A percentile compares a stretch with the other conserved stretches of the same genome.
phyloP scores from a whole-genome alignment of 2,797 vertebrate genomes.

The Austrolebias charrua region DNA sequence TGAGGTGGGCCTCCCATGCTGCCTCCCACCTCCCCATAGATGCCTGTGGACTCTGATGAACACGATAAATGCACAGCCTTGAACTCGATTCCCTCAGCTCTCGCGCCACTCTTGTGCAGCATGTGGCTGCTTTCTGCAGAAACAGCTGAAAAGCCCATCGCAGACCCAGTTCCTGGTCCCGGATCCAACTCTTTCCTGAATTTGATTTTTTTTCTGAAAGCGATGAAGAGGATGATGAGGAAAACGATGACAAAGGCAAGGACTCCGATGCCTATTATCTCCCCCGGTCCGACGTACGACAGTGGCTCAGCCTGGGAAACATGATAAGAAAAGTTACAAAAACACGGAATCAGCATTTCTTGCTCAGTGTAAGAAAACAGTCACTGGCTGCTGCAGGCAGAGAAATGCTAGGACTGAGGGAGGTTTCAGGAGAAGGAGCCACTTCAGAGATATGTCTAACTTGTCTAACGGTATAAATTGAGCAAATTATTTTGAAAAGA shows the following conservation, averaged over 20 bases:
- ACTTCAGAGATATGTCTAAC: background rate
- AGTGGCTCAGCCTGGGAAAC: constrained; percentile 83
- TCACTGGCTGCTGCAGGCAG: background rate
- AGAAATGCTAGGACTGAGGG: background rate
- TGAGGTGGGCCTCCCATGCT: constrained; percentile 81
- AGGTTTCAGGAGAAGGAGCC: background rate
- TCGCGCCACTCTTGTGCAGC: constrained; percentile 70
- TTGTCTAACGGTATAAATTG: no score
- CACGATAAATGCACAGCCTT: constrained; percentile 66
- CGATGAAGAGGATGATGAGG: constrained; percentile 86
- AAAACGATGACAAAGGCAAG: constrained; percentile 89
- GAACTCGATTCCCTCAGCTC: constrained; percentile 75
- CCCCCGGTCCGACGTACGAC: constrained; percentile 92
- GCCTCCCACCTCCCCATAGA: constrained; percentile 62
- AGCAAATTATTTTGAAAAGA: no score
- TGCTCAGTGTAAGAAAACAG: background rate
- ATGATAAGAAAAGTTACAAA: constrained; percentile 15
- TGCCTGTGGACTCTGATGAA: constrained; percentile 50
- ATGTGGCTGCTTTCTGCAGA: constrained; percentile 86
- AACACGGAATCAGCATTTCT: constrained; percentile 1
- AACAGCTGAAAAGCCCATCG: constrained; percentile 84
- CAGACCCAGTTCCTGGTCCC: constrained; percentile 79
- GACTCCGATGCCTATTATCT: constrained; percentile 92
- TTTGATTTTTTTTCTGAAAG: constrained; percentile 90
- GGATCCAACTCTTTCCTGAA: constrained; percentile 87